A percentile compares a stretch with the other conserved stretches of the same genome.
These are phyloP conservation scores for Cariama cristata DNA, from an alignment of 2,113 vertebrate genomes.

Conservation along the genomic window DNA sequence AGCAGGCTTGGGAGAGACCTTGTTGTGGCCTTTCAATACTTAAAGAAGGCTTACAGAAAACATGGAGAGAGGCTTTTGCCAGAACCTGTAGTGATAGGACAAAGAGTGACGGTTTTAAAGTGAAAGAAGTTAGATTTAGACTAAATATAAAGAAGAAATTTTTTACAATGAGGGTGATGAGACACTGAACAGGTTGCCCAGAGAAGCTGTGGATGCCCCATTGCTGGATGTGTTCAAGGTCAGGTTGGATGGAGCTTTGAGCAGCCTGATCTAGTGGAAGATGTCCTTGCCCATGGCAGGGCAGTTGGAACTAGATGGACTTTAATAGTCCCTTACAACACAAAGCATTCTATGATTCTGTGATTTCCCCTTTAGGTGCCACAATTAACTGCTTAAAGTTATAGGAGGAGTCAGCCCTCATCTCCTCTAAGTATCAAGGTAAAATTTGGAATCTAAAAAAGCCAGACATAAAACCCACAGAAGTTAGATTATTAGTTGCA, in stretches of 20 bases:
- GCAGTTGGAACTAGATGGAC: background rate
- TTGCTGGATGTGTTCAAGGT: too few relatives aligned
- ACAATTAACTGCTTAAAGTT: background rate
- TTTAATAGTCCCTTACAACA: background rate
- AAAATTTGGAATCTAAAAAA: background rate
- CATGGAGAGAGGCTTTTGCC: background rate
- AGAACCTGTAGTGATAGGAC: background rate
- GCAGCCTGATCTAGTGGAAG: background rate
- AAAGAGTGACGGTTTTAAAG: background rate
- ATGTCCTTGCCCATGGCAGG: background rate
- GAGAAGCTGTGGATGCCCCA: too few relatives aligned
- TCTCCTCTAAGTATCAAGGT: background rate
- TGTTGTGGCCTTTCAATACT: background rate
- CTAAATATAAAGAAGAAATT: background rate
- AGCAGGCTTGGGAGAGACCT: background rate
- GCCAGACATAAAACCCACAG: background rate
- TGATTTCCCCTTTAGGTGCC: background rate
- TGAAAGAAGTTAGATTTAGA: background rate
- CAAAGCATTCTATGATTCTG: background rate
- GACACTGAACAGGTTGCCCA: too few relatives aligned
- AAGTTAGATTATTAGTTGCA: background rate
- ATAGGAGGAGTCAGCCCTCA: background rate
- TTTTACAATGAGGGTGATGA: too few relatives aligned
- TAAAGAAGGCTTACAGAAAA: background rate
- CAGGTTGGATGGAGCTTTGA: background rate